Conservation (phyloP, 2,888 invertebrate species). For the Amphipyra berbera region DNA sequence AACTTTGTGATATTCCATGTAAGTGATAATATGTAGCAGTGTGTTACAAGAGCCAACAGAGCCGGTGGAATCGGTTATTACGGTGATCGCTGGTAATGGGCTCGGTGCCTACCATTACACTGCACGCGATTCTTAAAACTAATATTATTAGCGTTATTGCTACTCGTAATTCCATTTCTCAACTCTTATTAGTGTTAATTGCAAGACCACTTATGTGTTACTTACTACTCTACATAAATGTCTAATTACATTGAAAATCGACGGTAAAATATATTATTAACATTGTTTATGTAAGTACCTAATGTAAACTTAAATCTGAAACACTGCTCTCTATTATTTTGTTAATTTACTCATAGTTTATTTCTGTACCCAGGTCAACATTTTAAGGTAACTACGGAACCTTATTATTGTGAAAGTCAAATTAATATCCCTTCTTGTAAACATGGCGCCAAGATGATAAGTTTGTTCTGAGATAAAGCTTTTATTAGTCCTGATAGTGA, state of each 20-base stretch:
- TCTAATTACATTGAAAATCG: neutral
- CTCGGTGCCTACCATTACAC: constrained; percentile 21
- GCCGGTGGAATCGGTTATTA: constrained; percentile 29
- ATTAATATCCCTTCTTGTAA: constrained; percentile 9
- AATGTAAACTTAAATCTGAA: neutral
- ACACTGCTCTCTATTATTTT: neutral
- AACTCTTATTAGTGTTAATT: constrained; percentile 34
- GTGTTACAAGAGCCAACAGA: constrained; percentile 24
- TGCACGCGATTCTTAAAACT: constrained; percentile 52
- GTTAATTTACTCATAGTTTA: no score
- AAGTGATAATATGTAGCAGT: constrained; percentile 5
- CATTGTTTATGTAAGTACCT: no score
- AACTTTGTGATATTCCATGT: neutral
- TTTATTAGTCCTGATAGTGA: constrained; percentile 40
- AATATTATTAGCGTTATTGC: constrained; percentile 51
- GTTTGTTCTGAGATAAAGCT: constrained; percentile 38
- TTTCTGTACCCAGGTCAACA: no score
- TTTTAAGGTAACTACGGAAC: constrained; percentile 17
- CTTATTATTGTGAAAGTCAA: constrained; percentile 2
- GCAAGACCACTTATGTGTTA: constrained; percentile 23
- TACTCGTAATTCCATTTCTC: constrained; percentile 36
- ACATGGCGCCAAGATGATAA: constrained; percentile 29
- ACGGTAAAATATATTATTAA: neutral
- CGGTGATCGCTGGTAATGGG: constrained; percentile 38
- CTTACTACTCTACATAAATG: neutral